Evolutionary conservation across 2,797 vertebrate species (phyloP).

Genomic region (Myiotriccus ornatus): DNA sequence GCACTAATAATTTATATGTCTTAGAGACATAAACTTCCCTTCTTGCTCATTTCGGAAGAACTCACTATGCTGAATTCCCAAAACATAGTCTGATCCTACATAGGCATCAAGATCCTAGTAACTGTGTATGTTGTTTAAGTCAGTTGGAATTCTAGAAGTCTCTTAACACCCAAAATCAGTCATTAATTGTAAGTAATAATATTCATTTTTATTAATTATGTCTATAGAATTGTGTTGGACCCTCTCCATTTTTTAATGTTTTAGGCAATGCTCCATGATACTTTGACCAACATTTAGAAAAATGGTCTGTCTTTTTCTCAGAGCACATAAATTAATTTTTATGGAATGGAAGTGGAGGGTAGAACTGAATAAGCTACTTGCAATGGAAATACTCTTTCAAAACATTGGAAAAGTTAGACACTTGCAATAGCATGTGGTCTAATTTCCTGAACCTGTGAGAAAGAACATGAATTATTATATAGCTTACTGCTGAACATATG

Average conservation of each 20-base stretch:
- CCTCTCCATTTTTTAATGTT: not conserved
- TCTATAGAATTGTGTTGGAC: not conserved
- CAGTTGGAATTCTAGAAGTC: not conserved
- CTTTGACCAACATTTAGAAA: conserved; percentile 25
- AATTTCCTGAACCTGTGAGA: conserved; percentile 62
- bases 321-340: conserved; percentile 56
- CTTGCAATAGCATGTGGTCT: conserved; percentile 45
- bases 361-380: conserved; percentile 38
- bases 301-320: conserved; percentile 28
- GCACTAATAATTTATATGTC: not conserved
- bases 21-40: not conserved
- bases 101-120: not conserved
- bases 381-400: conserved; percentile 58
- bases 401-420: conserved; percentile 53
- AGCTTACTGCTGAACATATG: not conserved
- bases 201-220: conserved; percentile 10
- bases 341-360: conserved; percentile 23
- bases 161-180: not conserved
- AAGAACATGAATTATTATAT: conserved; percentile 37
- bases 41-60: not conserved
- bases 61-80: not conserved
- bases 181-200: not conserved
- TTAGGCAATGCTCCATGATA: conserved; percentile 26
- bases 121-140: not conserved
- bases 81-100: not conserved